Base-by-base conservation (phyloP, 2,797 vertebrate genomes). In the Acipenser transmontanus region DNA sequence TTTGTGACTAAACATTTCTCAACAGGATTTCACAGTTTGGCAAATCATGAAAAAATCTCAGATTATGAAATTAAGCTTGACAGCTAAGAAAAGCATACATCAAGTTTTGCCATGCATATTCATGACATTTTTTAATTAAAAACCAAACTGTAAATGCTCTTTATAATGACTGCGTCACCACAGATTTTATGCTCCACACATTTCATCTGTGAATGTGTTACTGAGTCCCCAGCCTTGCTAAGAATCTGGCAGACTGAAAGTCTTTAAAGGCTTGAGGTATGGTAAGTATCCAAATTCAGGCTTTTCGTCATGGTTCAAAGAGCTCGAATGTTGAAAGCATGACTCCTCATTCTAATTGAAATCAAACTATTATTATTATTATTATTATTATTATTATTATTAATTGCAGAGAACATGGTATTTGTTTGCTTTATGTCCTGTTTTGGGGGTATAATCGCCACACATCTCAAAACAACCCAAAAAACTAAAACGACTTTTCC, bases 301-400 rank as follows among this genome's bases (percentile, higher is more conserved):
- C 59, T 56, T 66, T 66, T 66, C 64, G 52, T 67, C 68, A 56
- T 50, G 54, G 68, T 68, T 66, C 68, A 64, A 66, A 67, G 7
- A 47, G 48, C 69, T 70, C 64, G 13, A 17, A n/a, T 62, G 69
- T 50, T 50, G 60, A 62, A 57, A 52, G 20, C 63, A 63, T 49
- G 69, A 74, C 71, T 65, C 66, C 34, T 34, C 66, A 17, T 72
- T 72, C 73, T 68, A 17, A 72, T 72, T 74, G 66, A 76, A 78
- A 76, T 73, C 73, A 72, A 71, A 56, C 73, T 67, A 70, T 78
- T 78, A 76, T 74, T 17, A 17, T 17, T 17, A 17, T 17, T 17
- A 72, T n/a, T n/a, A n/a, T n/a, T n/a, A n/a, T n/a, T 67, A 70
- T 78, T 78, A 76, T 74, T 17, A 17, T 17, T 17, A 17, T 17